Evolutionary conservation across 2,797 vertebrate genomes (phyloP), one percentile per base, ranked within the genome.

Genomic region (Yasuhikotakia modesta): DNA sequence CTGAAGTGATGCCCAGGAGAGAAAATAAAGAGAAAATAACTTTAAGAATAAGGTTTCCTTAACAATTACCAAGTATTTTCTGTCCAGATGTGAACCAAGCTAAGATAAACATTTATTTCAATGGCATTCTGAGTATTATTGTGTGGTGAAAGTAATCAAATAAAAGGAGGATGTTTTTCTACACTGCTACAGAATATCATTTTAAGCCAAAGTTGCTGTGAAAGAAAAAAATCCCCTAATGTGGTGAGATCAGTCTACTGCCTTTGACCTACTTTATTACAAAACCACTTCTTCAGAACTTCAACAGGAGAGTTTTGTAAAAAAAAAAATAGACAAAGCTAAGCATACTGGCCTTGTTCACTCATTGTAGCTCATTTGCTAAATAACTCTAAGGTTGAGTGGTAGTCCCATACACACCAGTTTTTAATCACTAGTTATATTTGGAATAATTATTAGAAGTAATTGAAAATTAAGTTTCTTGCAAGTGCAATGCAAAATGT

Each of bases 261-360:
- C 39, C 65, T 82, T 43, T 84, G 76, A 73, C 76, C 52, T 69
- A 78, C 39, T 81, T 70, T 60, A 81, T 67, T 67, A 81, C 58
- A 85, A 80, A 67, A 24, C 10, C 22, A 73, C 69, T 53, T 71
- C 24, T 32, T 83, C 22, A 80, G 16, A 30, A 43, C 35, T 55
- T 17, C 73, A 32, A 57, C 21, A 64, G 58, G 39, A 52, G 35
- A 32, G 10, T n/a, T n/a, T n/a, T n/a, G n/a, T n/a, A n/a, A n/a
- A n/a, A n/a, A n/a, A 50, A 32, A 77, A 58, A 83, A 84, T 78
- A 63, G 70, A 72, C 32, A 2, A 17, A 71, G 67, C 27, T 53
- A 10, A 66, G 21, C 39, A 50, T 32, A n/a, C 8, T 22, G 27
- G 16, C 30, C 27, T 73, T 61, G 32, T 35, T 68, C 21, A 64